Base-by-base conservation (phyloP, 2,888 invertebrate genomes). In the Limnephilus marmoratus region DNA sequence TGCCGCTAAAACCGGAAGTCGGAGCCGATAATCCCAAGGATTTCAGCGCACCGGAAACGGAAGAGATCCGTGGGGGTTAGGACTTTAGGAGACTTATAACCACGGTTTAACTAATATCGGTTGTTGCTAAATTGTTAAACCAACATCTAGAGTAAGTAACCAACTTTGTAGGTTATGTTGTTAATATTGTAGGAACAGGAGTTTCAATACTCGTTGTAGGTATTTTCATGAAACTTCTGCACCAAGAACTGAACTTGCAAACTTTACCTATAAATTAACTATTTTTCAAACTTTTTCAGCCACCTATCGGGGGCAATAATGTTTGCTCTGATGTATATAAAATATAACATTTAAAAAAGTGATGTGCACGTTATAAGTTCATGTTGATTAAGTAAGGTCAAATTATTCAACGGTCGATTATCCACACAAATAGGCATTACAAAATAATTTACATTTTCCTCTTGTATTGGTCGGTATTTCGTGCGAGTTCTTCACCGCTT, bases 11-110 rank as follows among this genome's bases (percentile, higher is more conserved):
- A 82, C 34, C 31, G 82, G 29, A 68, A 82, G 29, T 7, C 82
- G 82, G 31, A 82, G 34, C 31, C 29, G 15, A 82, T 82, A 82
- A 82, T 82, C 82, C 82, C 31, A 18, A 82, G 82, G 34, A 82
- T 31, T 82, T 82, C 29, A 34, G 82, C 29, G 7, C 82, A 82
- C 31, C 31, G 68, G 68, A 68, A 68, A 34, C 82, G 82, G 82
- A 82, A 82, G 82, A 82, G 34, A 68, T 68, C n/a, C 24, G 9
- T 68, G 24, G 68, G 9, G 68, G 68, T 68, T 68, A n/a, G 68
- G 24, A 45, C 7, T 45, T 45, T 45, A 45, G 45, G 45, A 68
- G 68, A 68, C 68, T 68, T 68, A 68, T n/a, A 68, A 9, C 68
- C 24, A 24, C 24, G 68, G 24, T 68, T 24, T 9, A 24, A n/a